Conservation (phyloP, 1,140 invertebrate species). For the Lerema accius region DNA sequence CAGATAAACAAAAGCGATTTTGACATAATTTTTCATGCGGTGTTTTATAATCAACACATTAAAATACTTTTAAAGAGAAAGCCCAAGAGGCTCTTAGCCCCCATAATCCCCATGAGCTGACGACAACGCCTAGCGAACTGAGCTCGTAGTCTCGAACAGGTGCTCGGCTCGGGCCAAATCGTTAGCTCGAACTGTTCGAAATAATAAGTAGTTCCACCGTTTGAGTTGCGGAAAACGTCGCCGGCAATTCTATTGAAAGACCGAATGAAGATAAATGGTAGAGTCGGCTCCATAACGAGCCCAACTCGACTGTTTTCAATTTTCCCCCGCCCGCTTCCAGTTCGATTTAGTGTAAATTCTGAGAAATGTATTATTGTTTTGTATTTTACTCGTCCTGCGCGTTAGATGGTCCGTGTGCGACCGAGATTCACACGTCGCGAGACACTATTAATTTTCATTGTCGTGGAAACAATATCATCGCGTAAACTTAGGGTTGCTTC, state of each 20-base stretch:
- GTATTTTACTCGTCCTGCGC: conserved; percentile 33
- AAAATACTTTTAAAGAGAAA: no score
- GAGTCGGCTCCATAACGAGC: conserved; percentile 73
- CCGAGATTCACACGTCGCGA: no score
- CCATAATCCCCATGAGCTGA: no score
- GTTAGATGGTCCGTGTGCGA: conserved; percentile 12
- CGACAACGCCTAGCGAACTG: neutral
- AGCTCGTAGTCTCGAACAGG: conserved; percentile 46
- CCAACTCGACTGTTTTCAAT: conserved; percentile 77
- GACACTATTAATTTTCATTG: no score
- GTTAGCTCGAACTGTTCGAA: conserved; percentile 71
- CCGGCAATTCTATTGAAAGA: conserved; percentile 77
- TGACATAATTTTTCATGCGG: no score
- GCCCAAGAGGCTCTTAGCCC: no score
- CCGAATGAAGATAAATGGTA: conserved; percentile 79
- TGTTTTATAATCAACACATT: no score
- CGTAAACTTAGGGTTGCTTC: no score
- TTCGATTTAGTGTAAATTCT: conserved; percentile 73
- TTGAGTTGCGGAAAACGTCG: conserved; percentile 77
- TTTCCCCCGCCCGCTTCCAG: conserved; percentile 58
- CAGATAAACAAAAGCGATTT: no score
- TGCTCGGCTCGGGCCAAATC: conserved; percentile 65
- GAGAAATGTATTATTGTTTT: conserved; percentile 55
- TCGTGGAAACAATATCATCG: no score
- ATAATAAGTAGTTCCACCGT: conserved; percentile 77